Percentiles rank a stretch among this genome's conserved stretches.
phyloP scores from a whole-genome alignment of 2,797 vertebrate genomes.

The Coluber constrictor region DNA sequence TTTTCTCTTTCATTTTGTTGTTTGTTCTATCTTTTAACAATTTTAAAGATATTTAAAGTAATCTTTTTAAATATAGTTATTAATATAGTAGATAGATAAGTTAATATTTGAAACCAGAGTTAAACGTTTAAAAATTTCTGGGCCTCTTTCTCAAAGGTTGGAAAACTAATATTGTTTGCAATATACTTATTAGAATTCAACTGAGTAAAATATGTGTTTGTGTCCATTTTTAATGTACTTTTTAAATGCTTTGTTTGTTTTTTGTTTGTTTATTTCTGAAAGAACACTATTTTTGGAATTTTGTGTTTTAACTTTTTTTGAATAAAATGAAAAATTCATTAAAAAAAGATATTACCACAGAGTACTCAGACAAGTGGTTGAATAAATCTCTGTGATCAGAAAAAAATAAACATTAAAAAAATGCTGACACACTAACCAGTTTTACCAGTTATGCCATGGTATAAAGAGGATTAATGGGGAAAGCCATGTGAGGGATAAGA shows the following conservation, averaged over 20 bases:
- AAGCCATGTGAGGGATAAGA: neutral
- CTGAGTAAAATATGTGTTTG: neutral
- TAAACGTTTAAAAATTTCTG: no score
- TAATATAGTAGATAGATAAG: neutral
- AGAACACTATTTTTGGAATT: neutral
- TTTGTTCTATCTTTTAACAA: neutral
- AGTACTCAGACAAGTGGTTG: neutral
- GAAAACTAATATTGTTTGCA: no score
- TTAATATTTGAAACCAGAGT: no score
- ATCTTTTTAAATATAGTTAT: neutral
- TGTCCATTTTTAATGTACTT: neutral
- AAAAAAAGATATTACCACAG: neutral
- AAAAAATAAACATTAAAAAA: neutral
- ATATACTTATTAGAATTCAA: neutral
- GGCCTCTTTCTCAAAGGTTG: no score
- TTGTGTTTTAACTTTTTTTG: neutral
- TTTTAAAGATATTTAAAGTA: neutral
- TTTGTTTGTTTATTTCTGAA: neutral
- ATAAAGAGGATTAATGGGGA: neutral
- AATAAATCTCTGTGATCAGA: neutral
- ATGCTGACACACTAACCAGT: neutral
- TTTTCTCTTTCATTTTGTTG: neutral
- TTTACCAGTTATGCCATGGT: neutral
- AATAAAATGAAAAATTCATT: neutral
- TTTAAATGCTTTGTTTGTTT: neutral